Evolutionary conservation across 2,113 vertebrate genomes (phyloP).

Genomic region (Grallaria varia): DNA sequence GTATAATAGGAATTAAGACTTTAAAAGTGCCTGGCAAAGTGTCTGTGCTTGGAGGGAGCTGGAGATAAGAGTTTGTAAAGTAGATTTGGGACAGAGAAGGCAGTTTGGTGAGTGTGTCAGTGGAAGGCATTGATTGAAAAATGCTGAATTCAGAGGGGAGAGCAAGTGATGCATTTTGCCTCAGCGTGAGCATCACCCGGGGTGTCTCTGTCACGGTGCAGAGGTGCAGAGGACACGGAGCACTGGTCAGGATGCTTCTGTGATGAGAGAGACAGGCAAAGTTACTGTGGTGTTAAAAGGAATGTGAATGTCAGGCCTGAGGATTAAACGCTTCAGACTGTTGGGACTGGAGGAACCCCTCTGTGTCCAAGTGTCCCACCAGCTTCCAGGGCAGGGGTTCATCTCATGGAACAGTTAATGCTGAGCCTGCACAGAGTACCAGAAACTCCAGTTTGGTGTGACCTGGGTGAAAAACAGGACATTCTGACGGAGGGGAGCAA

Average conservation of each 20-base stretch:
- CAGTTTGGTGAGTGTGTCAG: neutral
- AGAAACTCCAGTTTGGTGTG: neutral
- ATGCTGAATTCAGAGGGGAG: neutral
- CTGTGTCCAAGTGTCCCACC: neutral
- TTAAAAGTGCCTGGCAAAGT: neutral
- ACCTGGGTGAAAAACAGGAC: neutral
- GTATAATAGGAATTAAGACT: neutral
- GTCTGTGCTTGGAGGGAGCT: neutral
- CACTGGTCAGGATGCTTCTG: neutral
- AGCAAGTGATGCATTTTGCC: neutral
- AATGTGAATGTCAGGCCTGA: rapidly evolving
- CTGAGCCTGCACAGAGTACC: neutral
- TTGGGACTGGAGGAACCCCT: neutral
- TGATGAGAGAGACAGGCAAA: neutral
- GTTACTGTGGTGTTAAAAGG: neutral
- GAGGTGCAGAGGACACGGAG: neutral
- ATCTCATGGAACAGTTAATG: neutral
- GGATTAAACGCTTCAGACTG: neutral
- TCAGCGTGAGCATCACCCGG: neutral
- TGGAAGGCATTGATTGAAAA: neutral
- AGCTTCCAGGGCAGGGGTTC: neutral
- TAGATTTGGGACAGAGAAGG: neutral
- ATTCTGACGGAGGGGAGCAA: neutral
- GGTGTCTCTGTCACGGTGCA: neutral
- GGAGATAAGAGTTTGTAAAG: neutral